Conservation (phyloP, 2,113 vertebrate genomes). For the Argyrosomus japonicus region DNA sequence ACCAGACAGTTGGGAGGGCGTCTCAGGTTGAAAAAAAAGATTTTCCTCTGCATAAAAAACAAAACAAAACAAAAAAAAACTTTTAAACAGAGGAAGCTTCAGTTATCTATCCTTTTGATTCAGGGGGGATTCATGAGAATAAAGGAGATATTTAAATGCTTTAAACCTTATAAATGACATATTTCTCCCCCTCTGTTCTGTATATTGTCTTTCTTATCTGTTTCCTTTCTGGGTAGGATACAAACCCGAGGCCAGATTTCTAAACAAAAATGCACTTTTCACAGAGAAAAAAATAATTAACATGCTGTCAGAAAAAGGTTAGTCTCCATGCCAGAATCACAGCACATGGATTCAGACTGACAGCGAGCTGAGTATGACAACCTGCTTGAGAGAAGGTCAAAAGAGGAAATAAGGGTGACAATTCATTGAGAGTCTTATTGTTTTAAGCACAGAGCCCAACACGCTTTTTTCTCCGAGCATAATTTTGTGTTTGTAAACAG, state of each 20-base stretch:
- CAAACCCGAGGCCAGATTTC: neutral
- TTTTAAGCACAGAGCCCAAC: conserved; percentile 7
- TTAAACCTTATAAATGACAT: neutral
- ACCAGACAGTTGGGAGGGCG: neutral
- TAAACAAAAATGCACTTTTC: conserved; percentile 10
- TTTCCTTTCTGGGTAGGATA: conserved; percentile 1
- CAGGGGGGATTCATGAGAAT: neutral
- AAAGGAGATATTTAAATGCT: neutral
- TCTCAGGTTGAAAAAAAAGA: neutral
- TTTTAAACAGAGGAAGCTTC: neutral
- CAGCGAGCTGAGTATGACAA: neutral
- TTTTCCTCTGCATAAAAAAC: neutral
- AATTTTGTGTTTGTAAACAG: conserved; percentile 25
- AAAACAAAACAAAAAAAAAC: no score
- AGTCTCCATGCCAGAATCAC: neutral
- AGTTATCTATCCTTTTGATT: neutral
- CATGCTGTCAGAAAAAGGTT: conserved; percentile 13
- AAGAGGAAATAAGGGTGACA: conserved; percentile 20
- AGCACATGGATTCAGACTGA: neutral
- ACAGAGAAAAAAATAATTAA: neutral
- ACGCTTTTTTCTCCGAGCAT: neutral
- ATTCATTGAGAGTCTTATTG: conserved; percentile 13
- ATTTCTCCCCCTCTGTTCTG: neutral
- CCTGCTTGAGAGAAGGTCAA: neutral
- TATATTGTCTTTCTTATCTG: neutral